Evolutionary conservation across 2,888 invertebrate species (phyloP).

Genomic region (Tenodera sinensis): DNA sequence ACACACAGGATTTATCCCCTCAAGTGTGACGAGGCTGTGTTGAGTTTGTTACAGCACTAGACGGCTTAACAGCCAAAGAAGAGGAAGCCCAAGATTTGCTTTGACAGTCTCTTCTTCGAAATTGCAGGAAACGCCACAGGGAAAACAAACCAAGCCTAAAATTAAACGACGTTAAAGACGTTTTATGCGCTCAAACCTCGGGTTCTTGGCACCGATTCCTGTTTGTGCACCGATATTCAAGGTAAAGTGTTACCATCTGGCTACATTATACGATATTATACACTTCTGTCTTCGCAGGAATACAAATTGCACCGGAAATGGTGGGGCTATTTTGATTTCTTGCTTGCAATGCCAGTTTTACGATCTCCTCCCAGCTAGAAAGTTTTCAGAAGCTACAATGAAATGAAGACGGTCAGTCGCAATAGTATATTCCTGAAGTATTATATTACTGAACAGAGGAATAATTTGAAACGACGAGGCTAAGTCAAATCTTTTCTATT

Average conservation of each 20-base stretch:
- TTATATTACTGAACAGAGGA: no score
- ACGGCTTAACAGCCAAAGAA: not conserved
- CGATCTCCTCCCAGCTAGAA: not conserved
- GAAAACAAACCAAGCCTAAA: not conserved
- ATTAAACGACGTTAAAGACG: not conserved
- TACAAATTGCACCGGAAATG: not conserved
- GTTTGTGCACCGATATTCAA: not conserved
- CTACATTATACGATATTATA: not conserved
- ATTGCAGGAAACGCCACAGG: not conserved
- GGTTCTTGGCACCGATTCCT: not conserved
- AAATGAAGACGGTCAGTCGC: no score
- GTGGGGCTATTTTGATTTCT: not conserved
- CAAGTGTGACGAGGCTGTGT: not conserved
- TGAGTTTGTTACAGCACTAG: not conserved
- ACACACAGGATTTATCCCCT: not conserved
- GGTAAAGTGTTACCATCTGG: not conserved
- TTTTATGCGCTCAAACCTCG: not conserved
- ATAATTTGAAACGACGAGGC: no score
- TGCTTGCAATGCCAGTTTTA: not conserved
- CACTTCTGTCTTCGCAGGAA: not conserved
- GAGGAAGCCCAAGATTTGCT: not conserved
- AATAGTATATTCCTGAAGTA: no score
- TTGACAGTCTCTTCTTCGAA: not conserved
- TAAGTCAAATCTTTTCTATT: no score
- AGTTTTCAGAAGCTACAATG: no score